These are phyloP conservation scores for Gymnodraco acuticeps DNA, from an alignment of 2,797 vertebrate genomes.

Conservation along the genomic window DNA sequence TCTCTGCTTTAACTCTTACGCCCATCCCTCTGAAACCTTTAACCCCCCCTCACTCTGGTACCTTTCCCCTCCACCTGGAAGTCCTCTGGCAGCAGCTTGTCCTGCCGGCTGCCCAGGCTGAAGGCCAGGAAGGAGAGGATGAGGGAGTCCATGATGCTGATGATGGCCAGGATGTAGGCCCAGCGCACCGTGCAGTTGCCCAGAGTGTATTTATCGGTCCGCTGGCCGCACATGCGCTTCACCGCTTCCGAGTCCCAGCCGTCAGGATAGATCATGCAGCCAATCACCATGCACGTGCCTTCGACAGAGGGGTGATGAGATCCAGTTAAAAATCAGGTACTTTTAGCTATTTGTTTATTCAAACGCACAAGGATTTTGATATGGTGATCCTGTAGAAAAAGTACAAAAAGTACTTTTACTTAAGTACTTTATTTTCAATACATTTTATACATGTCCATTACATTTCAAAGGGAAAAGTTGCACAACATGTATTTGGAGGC, in stretches of 20 bases:
- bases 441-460: not conserved
- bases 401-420: not conserved
- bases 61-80: conserved; percentile 93
- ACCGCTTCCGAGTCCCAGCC: conserved; percentile 97
- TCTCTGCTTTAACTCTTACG: not conserved
- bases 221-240: conserved; percentile 94
- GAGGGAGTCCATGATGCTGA: conserved; percentile 95
- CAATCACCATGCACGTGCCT: conserved; percentile 95
- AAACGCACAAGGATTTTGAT: not conserved
- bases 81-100: conserved; percentile 94
- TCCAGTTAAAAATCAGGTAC: not conserved
- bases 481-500: not conserved
- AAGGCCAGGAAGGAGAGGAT: conserved; percentile 95
- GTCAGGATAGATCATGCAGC: conserved; percentile 97
- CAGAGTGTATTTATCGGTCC: conserved; percentile 95
- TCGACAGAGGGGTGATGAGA: not conserved
- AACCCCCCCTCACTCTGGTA: conserved; percentile 51
- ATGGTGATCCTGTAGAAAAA: not conserved
- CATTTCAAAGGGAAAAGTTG: too few species aligned
- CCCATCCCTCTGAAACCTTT: too few species aligned
- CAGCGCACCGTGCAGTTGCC: conserved; percentile 98
- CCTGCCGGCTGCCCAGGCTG: conserved; percentile 94
- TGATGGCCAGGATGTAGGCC: conserved; percentile 99
- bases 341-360: not conserved
- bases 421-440: not conserved